Evolutionary conservation across 1,140 invertebrate species (phyloP).

Genomic region (Drosophila eugracilis): DNA sequence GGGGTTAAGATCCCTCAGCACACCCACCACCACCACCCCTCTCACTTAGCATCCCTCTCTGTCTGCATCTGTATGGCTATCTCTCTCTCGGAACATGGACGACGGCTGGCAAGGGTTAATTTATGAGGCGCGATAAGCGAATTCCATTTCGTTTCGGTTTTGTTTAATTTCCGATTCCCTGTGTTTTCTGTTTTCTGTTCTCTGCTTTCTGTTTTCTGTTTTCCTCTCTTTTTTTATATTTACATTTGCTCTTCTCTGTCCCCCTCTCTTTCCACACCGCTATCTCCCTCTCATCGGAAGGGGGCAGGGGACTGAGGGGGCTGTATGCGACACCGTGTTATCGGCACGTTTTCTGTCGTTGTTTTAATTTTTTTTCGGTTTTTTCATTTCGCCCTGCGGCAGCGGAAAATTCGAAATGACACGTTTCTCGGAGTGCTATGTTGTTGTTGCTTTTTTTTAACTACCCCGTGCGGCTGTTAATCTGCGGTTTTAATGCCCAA

Average conservation of each 20-base stretch:
- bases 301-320: slow-evolving; percentile 11
- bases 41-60: slow-evolving; percentile 6
- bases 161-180: slow-evolving; percentile 83
- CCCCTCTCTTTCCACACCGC: neutral
- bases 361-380: slow-evolving; percentile 31
- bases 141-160: slow-evolving; percentile 82
- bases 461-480: slow-evolving; percentile 79
- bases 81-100: slow-evolving; percentile 38
- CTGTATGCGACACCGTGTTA: slow-evolving; percentile 79
- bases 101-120: slow-evolving; percentile 78
- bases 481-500: slow-evolving; percentile 80
- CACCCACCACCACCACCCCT: neutral
- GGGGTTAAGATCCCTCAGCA: slow-evolving; percentile 14
- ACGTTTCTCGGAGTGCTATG: slow-evolving; percentile 66
- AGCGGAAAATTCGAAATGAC: slow-evolving; percentile 78
- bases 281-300: slow-evolving; percentile 18
- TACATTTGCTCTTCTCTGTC: slow-evolving; percentile 52
- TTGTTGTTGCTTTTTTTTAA: slow-evolving; percentile 55
- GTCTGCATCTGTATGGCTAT: slow-evolving; percentile 9
- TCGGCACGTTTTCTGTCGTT: slow-evolving; percentile 77
- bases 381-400: slow-evolving; percentile 43
- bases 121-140: slow-evolving; percentile 83
- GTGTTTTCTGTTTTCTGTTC: slow-evolving; percentile 61
- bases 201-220: slow-evolving; percentile 66
- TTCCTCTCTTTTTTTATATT: slow-evolving; percentile 59